Base-by-base conservation (phyloP, 2,888 invertebrate genomes). In the Sisyra nigra region DNA sequence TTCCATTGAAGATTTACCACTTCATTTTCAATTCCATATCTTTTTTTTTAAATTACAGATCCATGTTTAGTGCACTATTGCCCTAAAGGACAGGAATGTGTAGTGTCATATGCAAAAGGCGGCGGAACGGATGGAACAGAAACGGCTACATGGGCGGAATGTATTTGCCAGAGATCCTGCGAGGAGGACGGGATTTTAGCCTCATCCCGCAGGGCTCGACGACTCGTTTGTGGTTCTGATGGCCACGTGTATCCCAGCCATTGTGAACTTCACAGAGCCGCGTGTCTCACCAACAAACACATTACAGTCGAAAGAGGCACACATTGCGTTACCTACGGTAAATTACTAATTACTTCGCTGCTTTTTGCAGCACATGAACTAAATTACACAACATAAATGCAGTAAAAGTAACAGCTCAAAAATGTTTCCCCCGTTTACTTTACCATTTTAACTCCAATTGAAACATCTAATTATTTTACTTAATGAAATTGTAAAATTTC, bases 191-290 rank as follows among this genome's bases (percentile, higher is more conserved):
- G 13, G 13, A 14, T 41, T 11, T n/a, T 33, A 3, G 15, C 33
- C 14, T 33, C 31, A 15, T 13, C 41, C 34, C 33, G 41, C n/a
- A 56, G 65, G 45, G 68, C 70, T 49, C 65, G 68, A 52, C 67
- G 72, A 57, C 62, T 71, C 32, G 74, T 78, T 41, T 79, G 79
- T 53, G 78, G 76, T 44, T 72, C 74, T 29, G 74, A 79, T 54
- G 76, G 76, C n/a, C 67, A 68, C 52, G 65, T 76, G 46, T 79
- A 79, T 56, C 67, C 69, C 39, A 78, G 74, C 58, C 77, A 77
- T 57, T 79, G 79, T 57, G 75, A 77, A 52, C 63, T 79, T 30
- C 76, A 77, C 53, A 63, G 72, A 44, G 67, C 74, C 2, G 72
- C 76, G 13, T 79, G 79, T 57, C 58, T 71, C 37, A 60, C 66